These are phyloP conservation scores for Leptinotarsa undecemlineata DNA, from an alignment of 1,140 invertebrate genomes.

Conservation along the genomic window DNA sequence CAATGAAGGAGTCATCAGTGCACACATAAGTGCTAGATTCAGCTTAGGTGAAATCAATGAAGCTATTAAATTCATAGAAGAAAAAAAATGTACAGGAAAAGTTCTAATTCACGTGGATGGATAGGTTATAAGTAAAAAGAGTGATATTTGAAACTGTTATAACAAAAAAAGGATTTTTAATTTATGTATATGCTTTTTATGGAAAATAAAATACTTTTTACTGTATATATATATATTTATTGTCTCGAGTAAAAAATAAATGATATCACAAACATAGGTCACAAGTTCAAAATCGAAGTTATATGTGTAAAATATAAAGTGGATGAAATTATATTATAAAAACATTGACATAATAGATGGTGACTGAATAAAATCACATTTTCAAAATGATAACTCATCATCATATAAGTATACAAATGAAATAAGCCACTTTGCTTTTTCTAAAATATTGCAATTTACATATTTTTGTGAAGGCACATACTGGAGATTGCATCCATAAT, in stretches of 20 bases:
- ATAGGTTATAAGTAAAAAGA: conserved; percentile 1
- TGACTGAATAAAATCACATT: no score
- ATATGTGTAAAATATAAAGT: background rate
- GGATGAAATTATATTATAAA: background rate
- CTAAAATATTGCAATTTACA: no score
- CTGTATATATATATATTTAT: background rate
- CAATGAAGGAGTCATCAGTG: conserved; percentile 57
- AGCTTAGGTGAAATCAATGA: conserved; percentile 58
- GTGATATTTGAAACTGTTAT: no score
- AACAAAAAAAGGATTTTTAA: background rate
- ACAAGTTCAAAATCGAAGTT: background rate
- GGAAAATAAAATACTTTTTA: background rate
- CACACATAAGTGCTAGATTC: conserved; percentile 58
- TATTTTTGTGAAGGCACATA: no score
- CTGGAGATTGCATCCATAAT: no score
- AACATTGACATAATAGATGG: no score
- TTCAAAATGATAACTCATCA: no score
- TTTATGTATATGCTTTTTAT: background rate
- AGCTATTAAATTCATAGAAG: conserved; percentile 57
- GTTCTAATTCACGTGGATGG: conserved; percentile 55
- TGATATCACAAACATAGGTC: background rate
- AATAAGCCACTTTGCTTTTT: no score
- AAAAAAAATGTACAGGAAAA: conserved; percentile 60
- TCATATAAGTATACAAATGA: no score
- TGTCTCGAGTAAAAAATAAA: background rate